Base-by-base conservation (phyloP, 92 coral and sea anemone species). In the Chrysogorgia sp. region DNA sequence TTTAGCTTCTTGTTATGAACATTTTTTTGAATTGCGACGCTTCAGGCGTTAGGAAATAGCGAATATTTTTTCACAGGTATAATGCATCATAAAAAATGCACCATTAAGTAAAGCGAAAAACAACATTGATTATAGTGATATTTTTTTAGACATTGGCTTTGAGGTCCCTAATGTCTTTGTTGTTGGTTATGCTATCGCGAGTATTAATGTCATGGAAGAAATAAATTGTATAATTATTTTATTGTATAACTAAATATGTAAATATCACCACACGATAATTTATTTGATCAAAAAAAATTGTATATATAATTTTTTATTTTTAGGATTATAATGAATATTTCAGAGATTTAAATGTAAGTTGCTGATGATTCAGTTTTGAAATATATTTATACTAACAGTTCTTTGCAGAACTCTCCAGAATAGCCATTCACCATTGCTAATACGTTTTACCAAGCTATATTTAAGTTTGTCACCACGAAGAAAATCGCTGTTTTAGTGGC, bases 251-350 rank as follows among this genome's bases (percentile, higher is more conserved):
- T 32, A 52, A 47, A 67, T 20, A 29, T 19, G 28, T 34, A 45
- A 47, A 20, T 20, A 25, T 24, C 2, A 34, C 15, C 34, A 19
- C 37, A 10, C 61, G 7, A n/a, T 23, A 14, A 77, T 57, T 17
- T 14, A 77, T 26, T 13, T 41, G 13, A 13, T 63, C 49, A 14
- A 24, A 28, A 25, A 17, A 75, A 34, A n/a, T n/a, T n/a, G n/a
- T 35, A 3, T 40, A 17, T 37, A 20, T 68, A 1, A 34, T n/a
- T 29, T 50, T 56, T 71, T 35, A 35, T 47, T 21, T 45, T 13
- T 60, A 92, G 97, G 97, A 92, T 81, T 92, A 92, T 58, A 92
- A 92, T 66, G 97, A 92, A 81, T 90, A 92, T 70, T 92, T 92
- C 83, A 70, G 97, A 58, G 97, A 92, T 69, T 86, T 90, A 9